These are phyloP conservation scores for Panonychus citri DNA, from an alignment of 1,140 invertebrate genomes.

Conservation along the genomic window DNA sequence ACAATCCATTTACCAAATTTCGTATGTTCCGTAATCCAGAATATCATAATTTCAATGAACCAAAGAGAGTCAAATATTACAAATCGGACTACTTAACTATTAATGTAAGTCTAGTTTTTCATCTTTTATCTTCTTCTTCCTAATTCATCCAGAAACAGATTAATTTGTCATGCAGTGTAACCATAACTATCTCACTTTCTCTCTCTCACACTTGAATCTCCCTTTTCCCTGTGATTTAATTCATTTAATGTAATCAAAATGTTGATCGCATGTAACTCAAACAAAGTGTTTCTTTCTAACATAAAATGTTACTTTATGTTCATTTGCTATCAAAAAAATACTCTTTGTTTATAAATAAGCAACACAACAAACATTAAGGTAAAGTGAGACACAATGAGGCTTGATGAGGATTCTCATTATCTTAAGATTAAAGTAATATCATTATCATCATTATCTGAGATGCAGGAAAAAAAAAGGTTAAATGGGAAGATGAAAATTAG, in stretches of 20 bases:
- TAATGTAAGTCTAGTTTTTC: constrained; percentile 29
- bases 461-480: no score
- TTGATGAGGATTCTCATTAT: no score
- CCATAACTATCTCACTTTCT: background rate
- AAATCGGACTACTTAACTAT: constrained; percentile 90
- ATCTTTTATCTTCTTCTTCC: background rate
- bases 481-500: no score
- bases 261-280: background rate
- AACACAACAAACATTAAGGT: no score
- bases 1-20: constrained; percentile 35
- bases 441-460: no score
- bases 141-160: background rate
- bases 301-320: no score
- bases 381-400: no score
- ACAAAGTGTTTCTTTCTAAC: background rate
- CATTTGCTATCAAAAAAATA: no score
- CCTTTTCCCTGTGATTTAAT: background rate
- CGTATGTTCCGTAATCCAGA: constrained; percentile 71
- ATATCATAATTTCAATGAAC: constrained; percentile 65
- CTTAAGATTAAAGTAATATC: no score
- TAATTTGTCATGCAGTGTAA: background rate
- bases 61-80: constrained; percentile 56
- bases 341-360: no score
- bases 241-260: background rate
- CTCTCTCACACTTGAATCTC: background rate